Base-by-base conservation (phyloP, 2,888 invertebrate species). In the Dromius quadrimaculatus region DNA sequence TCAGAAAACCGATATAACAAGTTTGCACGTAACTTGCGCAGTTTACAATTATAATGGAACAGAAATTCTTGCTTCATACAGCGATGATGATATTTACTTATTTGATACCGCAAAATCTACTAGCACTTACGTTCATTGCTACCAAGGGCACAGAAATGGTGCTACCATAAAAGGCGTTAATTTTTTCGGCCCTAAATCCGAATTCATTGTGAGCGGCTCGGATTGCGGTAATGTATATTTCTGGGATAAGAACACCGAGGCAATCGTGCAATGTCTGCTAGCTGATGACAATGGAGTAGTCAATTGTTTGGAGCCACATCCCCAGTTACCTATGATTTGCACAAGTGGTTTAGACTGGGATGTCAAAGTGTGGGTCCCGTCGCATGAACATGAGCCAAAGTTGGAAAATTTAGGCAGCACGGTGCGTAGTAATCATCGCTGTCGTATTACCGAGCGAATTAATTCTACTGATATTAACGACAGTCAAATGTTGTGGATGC, bases 231-330 rank as follows among this genome's bases (percentile, higher is more conserved):
- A 96, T 79, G 88, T 89, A 77, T 93, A 89, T 79, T 89, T 97
- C 65, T 98, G 98, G 97, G 95, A 97, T 77, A 92, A 92, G 81
- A 87, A 92, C 62, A 89, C 92, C 0, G 95, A 95, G 81, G 86
- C 92, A 0, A 92, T 98, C 72, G 92, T 97, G n/a, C 94, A 96
- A 79, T 95, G 91, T 86, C 86, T 94, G 85, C 85, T 87, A 73
- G 96, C 91, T 0, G 95, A 96, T 81, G 86, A 86, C 74, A 88
- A 88, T 74, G 95, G 94, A 71, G 93, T 95, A 81, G 97, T 95
- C 0, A 98, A 97, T 84, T 94, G 94, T 75, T 84, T 97, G 79
- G 97, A 97, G 79, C 90, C 94, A 0, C 97, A 98, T 83, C 97
- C 97, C 0, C 86, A 88, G 74, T 87, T 90, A 77, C 97, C 97